These are phyloP conservation scores for Muricea muricata DNA, from an alignment of 92 coral and sea anemone species.

Conservation along the genomic window DNA sequence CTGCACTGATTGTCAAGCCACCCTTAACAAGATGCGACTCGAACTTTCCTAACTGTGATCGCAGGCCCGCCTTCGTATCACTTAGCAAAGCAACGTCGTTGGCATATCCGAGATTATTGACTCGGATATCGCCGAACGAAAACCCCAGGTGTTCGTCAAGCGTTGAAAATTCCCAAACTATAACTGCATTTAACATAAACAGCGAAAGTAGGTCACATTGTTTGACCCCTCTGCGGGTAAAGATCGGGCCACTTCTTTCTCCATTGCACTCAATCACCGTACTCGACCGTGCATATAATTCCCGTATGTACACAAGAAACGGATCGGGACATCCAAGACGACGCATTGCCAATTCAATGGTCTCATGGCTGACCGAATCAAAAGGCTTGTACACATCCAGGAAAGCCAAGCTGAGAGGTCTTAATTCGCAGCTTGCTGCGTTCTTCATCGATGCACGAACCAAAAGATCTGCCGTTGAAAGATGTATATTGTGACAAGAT, in stretches of 20 bases:
- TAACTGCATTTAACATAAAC: constrained; percentile 7
- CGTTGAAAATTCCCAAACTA: neutral
- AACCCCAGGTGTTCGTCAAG: too few relatives aligned
- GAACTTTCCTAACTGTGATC: neutral
- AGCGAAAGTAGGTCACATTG: constrained; percentile 33
- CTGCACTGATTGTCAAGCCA: constrained; percentile 23
- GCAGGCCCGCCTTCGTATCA: neutral
- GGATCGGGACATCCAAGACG: constrained; percentile 19
- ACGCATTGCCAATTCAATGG: too few relatives aligned
- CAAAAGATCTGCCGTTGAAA: too few relatives aligned
- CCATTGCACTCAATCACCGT: neutral
- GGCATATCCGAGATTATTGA: too few relatives aligned
- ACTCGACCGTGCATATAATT: too few relatives aligned
- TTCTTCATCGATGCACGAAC: too few relatives aligned
- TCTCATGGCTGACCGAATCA: too few relatives aligned
- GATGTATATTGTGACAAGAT: too few relatives aligned
- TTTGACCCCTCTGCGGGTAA: neutral
- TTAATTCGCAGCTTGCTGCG: too few relatives aligned
- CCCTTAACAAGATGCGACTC: neutral
- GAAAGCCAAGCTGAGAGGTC: constrained; percentile 20
- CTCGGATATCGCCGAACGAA: too few relatives aligned
- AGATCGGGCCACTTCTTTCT: neutral
- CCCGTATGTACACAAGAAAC: too few relatives aligned
- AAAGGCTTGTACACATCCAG: too few relatives aligned
- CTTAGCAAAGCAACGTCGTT: constrained; percentile 22